Percentiles rank a stretch among this genome's conserved stretches.
Conservation (phyloP, 2,113 vertebrate species). For the Cyanistes caeruleus region DNA sequence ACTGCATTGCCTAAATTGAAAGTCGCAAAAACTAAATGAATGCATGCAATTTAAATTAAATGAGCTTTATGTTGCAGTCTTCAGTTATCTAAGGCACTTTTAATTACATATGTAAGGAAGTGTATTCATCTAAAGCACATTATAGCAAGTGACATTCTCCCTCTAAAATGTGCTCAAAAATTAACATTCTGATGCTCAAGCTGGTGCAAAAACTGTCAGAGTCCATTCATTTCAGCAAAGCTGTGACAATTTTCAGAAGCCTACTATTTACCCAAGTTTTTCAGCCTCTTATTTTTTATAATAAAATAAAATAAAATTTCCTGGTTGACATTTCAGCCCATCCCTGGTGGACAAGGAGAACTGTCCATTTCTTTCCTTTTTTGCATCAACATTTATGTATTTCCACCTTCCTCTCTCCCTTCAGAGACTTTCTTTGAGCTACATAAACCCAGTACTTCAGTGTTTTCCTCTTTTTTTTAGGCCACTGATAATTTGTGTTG, state of each 20-base stretch:
- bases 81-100: slow-evolving; percentile 20
- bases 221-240: slow-evolving; percentile 16
- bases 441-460: background rate
- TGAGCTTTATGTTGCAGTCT: slow-evolving; percentile 18
- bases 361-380: background rate
- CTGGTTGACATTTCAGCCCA: background rate
- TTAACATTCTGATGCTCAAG: slow-evolving; percentile 42
- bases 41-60: slow-evolving; percentile 23
- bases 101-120: slow-evolving; percentile 45
- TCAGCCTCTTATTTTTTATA: background rate
- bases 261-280: background rate
- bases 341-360: background rate
- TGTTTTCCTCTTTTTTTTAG: slow-evolving; percentile 10
- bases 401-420: background rate
- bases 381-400: background rate
- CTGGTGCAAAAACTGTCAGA: slow-evolving; percentile 51
- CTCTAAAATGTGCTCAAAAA: slow-evolving; percentile 40
- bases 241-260: slow-evolving; percentile 9
- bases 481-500: slow-evolving; percentile 46
- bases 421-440: background rate
- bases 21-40: background rate
- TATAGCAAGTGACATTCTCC: background rate
- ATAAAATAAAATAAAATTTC: background rate
- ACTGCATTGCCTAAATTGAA: background rate
- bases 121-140: background rate